A percentile compares a stretch with the other conserved stretches of the same genome.
Evolutionary conservation across 92 coral and sea anemone species (phyloP).

Genomic region (Phymanthus crucifer): DNA sequence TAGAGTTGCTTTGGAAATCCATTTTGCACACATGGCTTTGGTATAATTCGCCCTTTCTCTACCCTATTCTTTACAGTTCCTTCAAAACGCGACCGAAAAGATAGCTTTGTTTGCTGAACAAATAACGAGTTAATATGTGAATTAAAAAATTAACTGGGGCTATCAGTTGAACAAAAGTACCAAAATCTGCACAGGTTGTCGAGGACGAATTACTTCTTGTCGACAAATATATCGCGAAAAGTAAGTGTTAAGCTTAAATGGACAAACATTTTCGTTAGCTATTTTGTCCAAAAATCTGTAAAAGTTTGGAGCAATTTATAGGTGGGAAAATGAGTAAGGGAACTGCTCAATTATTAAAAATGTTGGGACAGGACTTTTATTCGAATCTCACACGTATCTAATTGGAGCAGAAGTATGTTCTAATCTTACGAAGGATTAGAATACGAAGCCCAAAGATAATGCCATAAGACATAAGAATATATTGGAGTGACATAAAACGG

Average conservation of each 20-base stretch:
- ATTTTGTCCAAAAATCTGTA: neutral
- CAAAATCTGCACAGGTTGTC: neutral
- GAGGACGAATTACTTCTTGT: neutral
- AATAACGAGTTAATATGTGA: slow-evolving; percentile 6
- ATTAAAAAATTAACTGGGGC: neutral
- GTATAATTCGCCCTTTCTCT: neutral
- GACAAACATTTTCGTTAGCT: too few species aligned
- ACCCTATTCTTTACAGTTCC: neutral
- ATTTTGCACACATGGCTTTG: neutral
- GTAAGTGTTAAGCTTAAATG: too few species aligned
- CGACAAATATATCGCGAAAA: too few species aligned
- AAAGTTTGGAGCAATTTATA: neutral
- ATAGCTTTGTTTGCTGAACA: slow-evolving; percentile 9
- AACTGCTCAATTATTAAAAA: neutral
- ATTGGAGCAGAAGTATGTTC: neutral
- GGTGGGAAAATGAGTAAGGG: neutral
- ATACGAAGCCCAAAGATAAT: neutral
- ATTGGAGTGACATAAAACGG: slow-evolving; percentile 2
- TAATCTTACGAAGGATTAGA: neutral
- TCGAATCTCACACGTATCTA: neutral
- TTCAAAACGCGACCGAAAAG: neutral
- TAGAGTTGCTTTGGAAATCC: neutral
- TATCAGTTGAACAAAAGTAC: slow-evolving; percentile 6
- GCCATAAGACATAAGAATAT: neutral
- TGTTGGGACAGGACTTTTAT: neutral